Base-by-base conservation (phyloP, 2,888 invertebrate genomes). In the Plebejus anna region DNA sequence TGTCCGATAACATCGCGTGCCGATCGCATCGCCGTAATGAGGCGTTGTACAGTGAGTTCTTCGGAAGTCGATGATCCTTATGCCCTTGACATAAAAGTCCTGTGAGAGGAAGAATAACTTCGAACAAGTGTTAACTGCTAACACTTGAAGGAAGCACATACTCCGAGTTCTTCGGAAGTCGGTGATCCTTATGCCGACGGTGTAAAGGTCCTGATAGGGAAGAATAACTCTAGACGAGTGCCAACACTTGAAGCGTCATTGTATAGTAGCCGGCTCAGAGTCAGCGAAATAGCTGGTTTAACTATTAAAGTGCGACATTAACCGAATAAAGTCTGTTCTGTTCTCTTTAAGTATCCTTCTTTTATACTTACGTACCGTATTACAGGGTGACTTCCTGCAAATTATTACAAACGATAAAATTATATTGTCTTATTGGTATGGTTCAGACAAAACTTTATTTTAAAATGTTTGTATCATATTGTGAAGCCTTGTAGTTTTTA, bases 21-120 rank as follows among this genome's bases (percentile, higher is more conserved):
- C 84, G 91, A 91, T 92, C 87, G 85, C 87, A 92, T 92, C 92
- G 78, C 85, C 87, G 84, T 88, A 90, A 90, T 90, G 89, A 90
- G 88, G 84, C 82, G 82, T 79, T 51, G 13, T 51, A 51, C 55
- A 16, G 4, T 55, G 55, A 16, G 11, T 55, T 4, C 55, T 55
- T 55, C 4, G 55, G 11, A 11, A 11, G 47, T 47, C 47, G 11
- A 9, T 55, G 16, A 55, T 55, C 55, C 55, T 55, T 55, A 55
- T 16, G 16, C 13, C 16, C 4, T 16, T 4, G 16, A 16, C 16
- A 4, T 55, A 55, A 4, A 55, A 3, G 16, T 55, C 55, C 55
- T 55, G 55, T 55, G 55, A 55, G 55, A 16, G 16, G 55, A 16
- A 55, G 4, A 55, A 55, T 55, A 55, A 55, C 4, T 55, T 4